A percentile compares a stretch with the other conserved stretches of the same genome.
Conservation (phyloP, 2,113 vertebrate genomes). For the Orthochromis indermauri region DNA sequence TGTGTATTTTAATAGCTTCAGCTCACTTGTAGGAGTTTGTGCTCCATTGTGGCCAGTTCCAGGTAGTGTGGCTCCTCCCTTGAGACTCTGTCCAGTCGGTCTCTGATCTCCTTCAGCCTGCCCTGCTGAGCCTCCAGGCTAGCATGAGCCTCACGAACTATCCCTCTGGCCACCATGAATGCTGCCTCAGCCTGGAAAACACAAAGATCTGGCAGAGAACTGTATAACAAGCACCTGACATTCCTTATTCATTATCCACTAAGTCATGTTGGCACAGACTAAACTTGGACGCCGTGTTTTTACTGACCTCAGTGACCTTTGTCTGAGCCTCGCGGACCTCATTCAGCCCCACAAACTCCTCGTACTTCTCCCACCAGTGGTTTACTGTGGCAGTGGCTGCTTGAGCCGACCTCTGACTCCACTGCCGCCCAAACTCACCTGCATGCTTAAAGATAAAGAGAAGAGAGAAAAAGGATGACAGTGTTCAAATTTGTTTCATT, state of each 20-base stretch:
- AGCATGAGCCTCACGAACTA: slow-evolving; percentile 82
- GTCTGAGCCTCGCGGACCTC: slow-evolving; percentile 88
- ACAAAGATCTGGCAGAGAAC: not conserved
- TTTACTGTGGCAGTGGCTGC: slow-evolving; percentile 60
- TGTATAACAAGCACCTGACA: not conserved
- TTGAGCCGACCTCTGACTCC: slow-evolving; percentile 71
- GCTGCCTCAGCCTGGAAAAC: slow-evolving; percentile 81
- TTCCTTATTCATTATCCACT: not conserved
- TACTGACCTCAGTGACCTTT: slow-evolving; percentile 86
- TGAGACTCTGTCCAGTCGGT: slow-evolving; percentile 89
- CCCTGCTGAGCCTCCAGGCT: slow-evolving; percentile 80
- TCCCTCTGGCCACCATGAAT: slow-evolving; percentile 92
- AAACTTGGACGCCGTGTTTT: not conserved
- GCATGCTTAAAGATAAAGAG: slow-evolving; percentile 56
- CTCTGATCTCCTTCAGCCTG: slow-evolving; percentile 86
- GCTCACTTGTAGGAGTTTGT: slow-evolving; percentile 88
- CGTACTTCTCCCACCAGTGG: slow-evolving; percentile 88
- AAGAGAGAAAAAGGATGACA: not conserved
- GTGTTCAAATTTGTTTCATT: not conserved
- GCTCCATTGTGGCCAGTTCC: slow-evolving; percentile 90
- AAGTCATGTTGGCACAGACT: not conserved
- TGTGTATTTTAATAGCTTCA: not conserved
- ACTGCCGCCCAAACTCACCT: slow-evolving; percentile 61
- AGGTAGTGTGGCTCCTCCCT: slow-evolving; percentile 89
- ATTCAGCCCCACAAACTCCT: slow-evolving; percentile 90